Evolutionary conservation across 2,888 invertebrate species (phyloP), one percentile per base, ranked within the genome.

Genomic region (Adelphocoris suturalis): DNA sequence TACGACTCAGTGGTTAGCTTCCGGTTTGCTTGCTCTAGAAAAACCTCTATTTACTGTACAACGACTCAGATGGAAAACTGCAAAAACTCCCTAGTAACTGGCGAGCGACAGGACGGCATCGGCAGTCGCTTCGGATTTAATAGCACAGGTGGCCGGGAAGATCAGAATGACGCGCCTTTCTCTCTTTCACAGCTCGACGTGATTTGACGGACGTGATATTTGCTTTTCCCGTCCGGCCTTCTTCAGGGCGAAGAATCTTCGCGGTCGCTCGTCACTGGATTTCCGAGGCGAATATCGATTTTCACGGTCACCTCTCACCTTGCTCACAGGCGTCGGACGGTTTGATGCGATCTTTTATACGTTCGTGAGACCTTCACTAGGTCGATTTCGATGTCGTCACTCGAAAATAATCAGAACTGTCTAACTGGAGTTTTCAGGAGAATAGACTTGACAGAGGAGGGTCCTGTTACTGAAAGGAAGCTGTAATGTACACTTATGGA

Each of bases 151-250:
- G 57, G 57, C 37, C 14, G 57, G 7, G 57, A n/a, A n/a, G 57
- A 57, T 57, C 16, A 57, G n/a, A n/a, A n/a, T 57, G 57, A 57
- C 57, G 7, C n/a, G 57, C 57, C 57, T 57, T n/a, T 57, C 57
- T 16, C 57, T 57, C 19, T 57, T 57, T 57, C 57, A 57, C 57
- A 57, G 57, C n/a, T 57, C 57, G 57, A 57, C 57, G n/a, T n/a
- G n/a, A 57, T 57, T 57, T 57, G 57, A 57, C n/a, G 57, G 57
- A 57, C 57, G 57, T 57, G 57, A 57, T 57, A 57, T 57, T 57
- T 57, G 57, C 57, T 57, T 57, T 57, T 13, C 14, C 57, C 57
- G 5, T 57, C 57, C 57, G 14, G 16, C 57, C 16, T n/a, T 2
- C 57, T 57, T n/a, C 52, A 7, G n/a, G 16, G n/a, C 57, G 57